Evolutionary conservation across 2,797 vertebrate species (phyloP).

Genomic region (Momotus momota): DNA sequence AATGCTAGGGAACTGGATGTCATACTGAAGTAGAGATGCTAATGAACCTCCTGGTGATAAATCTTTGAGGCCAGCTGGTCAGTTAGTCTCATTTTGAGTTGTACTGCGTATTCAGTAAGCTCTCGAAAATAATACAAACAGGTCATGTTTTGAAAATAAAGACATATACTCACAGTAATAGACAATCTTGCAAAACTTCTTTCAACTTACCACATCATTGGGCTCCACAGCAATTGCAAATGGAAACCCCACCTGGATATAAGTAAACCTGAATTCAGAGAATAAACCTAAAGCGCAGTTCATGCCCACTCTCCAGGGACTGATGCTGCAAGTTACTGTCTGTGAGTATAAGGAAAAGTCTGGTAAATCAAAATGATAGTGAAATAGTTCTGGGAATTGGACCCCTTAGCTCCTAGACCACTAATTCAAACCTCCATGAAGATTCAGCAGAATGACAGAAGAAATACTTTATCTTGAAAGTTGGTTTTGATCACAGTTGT

Average conservation of each 20-base stretch:
- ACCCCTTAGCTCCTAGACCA: neutral
- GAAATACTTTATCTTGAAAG: neutral
- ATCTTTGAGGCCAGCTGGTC: neutral
- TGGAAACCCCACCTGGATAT: neutral
- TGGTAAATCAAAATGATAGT: neutral
- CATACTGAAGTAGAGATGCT: neutral
- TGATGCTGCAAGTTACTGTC: neutral
- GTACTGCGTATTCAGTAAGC: neutral
- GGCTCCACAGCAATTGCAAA: neutral
- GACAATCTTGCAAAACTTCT: neutral
- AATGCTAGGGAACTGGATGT: neutral
- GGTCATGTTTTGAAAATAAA: neutral
- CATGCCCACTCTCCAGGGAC: neutral
- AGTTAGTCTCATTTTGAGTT: neutral
- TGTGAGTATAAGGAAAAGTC: neutral
- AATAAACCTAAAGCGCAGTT: neutral
- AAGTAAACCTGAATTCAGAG: neutral
- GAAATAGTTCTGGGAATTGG: neutral
- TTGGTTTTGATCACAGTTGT: neutral
- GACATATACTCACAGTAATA: neutral
- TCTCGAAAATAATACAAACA: constrained; percentile 9
- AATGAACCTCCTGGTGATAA: neutral
- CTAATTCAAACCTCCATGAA: neutral
- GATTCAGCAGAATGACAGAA: neutral
- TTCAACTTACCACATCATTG: neutral